Percentiles rank a stretch among this genome's conserved stretches.
phyloP scores from a whole-genome alignment of 2,797 vertebrate species.

The Catharus ustulatus region DNA sequence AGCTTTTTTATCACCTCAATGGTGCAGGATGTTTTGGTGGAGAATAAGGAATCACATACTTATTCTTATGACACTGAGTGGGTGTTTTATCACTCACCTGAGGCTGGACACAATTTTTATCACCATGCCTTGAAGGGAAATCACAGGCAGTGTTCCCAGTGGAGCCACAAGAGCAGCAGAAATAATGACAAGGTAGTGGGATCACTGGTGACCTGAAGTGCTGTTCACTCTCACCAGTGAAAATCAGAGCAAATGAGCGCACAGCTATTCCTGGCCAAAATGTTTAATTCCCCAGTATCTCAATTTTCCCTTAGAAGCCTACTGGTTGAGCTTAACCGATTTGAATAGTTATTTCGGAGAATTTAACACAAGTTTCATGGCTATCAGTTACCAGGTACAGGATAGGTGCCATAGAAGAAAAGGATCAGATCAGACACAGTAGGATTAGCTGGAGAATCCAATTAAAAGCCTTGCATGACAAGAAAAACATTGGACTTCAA shows the following conservation, averaged over 20 bases:
- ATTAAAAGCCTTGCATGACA: fast-evolving
- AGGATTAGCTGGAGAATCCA: not conserved
- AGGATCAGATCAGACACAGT: fast-evolving
- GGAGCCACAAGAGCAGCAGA: not conserved
- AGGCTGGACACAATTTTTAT: not conserved
- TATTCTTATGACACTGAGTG: not conserved
- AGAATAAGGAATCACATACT: not conserved
- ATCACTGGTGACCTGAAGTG: not conserved
- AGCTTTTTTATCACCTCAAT: not conserved
- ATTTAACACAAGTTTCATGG: not conserved
- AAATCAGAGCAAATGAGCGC: not conserved
- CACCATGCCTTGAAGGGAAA: not conserved
- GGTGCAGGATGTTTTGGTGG: not conserved
- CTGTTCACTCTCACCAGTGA: not conserved
- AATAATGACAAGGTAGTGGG: not conserved
- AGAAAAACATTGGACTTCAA: not conserved
- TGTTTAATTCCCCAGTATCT: not conserved
- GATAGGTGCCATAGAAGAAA: not conserved
- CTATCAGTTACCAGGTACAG: not conserved
- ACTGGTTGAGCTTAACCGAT: not conserved
- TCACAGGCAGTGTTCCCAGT: not conserved
- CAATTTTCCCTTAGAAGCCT: not conserved
- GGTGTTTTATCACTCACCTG: not conserved
- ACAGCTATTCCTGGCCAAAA: not conserved
- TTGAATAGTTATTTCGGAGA: not conserved